Percentiles rank a stretch among this genome's conserved stretches.
Evolutionary conservation across 2,113 vertebrate genomes (phyloP).

Genomic region (Elaphurus davidianus): DNA sequence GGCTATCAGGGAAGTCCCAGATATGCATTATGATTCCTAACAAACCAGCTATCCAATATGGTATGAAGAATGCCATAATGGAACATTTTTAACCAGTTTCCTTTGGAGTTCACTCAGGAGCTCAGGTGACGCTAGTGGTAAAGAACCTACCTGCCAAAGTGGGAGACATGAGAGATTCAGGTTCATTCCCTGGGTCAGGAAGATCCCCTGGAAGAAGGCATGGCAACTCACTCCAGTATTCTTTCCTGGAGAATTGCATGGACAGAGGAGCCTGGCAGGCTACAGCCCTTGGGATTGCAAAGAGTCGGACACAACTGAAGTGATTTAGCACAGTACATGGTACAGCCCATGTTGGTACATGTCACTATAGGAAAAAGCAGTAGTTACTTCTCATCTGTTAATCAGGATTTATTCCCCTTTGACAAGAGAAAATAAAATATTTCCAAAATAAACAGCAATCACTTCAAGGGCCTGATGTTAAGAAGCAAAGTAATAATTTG

Average conservation of each 20-base stretch:
- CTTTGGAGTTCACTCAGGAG: background rate
- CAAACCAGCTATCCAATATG: background rate
- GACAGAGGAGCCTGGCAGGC: background rate
- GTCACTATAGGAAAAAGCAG: background rate
- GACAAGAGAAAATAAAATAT: background rate
- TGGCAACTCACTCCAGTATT: background rate
- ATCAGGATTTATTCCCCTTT: background rate
- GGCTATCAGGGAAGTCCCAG: background rate
- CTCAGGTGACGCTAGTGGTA: background rate
- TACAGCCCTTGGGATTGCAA: background rate
- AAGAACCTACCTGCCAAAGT: background rate
- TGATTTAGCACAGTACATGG: background rate
- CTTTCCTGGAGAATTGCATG: background rate
- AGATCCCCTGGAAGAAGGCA: background rate
- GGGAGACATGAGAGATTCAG: background rate
- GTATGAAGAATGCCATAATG: background rate
- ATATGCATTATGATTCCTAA: background rate
- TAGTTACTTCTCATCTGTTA: background rate
- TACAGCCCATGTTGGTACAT: background rate
- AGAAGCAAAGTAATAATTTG: slow-evolving; percentile 36
- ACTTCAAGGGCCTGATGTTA: background rate
- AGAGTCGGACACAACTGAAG: background rate
- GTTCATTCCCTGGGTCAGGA: background rate
- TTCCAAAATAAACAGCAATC: slow-evolving; percentile 20
- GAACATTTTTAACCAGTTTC: background rate